phyloP scores from a whole-genome alignment of 2,888 invertebrate genomes.

The Phytoseiulus persimilis region DNA sequence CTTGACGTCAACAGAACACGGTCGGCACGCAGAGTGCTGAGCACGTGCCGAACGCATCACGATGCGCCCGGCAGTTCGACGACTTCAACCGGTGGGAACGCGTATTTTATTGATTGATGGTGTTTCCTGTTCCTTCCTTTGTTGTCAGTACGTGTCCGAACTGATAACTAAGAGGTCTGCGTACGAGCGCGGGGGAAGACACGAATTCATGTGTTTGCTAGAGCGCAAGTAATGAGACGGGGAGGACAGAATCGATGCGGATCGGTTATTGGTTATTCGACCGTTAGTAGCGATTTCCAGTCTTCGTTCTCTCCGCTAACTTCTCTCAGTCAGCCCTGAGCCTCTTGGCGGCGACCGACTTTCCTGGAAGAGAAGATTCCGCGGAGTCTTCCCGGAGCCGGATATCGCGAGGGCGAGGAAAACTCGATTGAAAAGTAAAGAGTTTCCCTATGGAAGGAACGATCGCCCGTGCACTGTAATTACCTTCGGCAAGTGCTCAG shows the following conservation, averaged over 20 bases:
- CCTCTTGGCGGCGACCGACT: neutral
- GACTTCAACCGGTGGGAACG: too few relatives aligned
- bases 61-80: too few relatives aligned
- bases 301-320: neutral
- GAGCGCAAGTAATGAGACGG: neutral
- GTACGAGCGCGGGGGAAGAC: neutral
- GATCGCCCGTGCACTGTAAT: neutral
- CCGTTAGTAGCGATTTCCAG: neutral
- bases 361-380: neutral
- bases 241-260: neutral
- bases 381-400: neutral
- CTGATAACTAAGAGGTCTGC: neutral
- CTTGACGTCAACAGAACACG: too few relatives aligned
- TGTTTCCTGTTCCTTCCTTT: neutral
- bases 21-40: too few relatives aligned
- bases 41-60: too few relatives aligned
- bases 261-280: neutral
- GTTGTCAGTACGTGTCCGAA: neutral
- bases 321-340: neutral
- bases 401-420: neutral
- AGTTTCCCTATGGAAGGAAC: neutral
- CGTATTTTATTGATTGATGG: neutral
- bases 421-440: constrained; percentile 5
- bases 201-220: neutral
- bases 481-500: neutral